Base-by-base conservation (phyloP, 2,888 invertebrate genomes). In the Stratiomys singularior region DNA sequence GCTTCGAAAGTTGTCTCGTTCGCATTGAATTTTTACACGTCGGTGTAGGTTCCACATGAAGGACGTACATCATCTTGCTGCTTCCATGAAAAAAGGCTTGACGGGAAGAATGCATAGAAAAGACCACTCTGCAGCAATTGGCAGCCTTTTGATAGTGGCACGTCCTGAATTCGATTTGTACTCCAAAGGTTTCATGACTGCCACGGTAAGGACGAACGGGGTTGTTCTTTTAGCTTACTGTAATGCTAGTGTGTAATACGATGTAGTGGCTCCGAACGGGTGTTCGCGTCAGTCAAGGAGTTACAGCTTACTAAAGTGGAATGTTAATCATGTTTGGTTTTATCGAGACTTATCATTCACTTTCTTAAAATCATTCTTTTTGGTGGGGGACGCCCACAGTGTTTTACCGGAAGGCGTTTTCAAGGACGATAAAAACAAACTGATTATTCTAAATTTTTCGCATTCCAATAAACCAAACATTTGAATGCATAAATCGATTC, bases 41-140 rank as follows among this genome's bases (percentile, higher is more conserved):
- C 15, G 69, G n/a, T 47, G 46, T 46, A 15, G 46, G 69, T 25
- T 47, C 30, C 30, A 47, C 69, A 69, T 69, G 69, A 69, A 69
- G 69, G 69, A 69, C 69, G 25, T 69, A 47, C 47, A 69, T 69
- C 69, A 69, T 69, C 23, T 21, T 13, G 69, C 69, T 69, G 11
- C 47, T 69, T 25, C n/a, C 11, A 23, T 15, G 27, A 46, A 23
- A 69, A 47, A 69, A 23, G 15, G 69, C 11, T 30, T 69, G 69
- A 47, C 9, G 30, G 23, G 69, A 69, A 69, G 69, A 69, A 69
- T 69, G 69, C 69, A 69, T 69, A 69, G 46, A 69, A 69, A 69
- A 47, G 69, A 69, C 69, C 69, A 69, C 69, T 69, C 69, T 69
- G 69, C 69, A 69, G 69, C 69, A 69, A 47, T 69, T 69, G 69